A percentile compares a stretch with the other conserved stretches of the same genome.
These are phyloP conservation scores for Pachycephus smyrnensis DNA, from an alignment of 2,888 invertebrate species.

Conservation along the genomic window DNA sequence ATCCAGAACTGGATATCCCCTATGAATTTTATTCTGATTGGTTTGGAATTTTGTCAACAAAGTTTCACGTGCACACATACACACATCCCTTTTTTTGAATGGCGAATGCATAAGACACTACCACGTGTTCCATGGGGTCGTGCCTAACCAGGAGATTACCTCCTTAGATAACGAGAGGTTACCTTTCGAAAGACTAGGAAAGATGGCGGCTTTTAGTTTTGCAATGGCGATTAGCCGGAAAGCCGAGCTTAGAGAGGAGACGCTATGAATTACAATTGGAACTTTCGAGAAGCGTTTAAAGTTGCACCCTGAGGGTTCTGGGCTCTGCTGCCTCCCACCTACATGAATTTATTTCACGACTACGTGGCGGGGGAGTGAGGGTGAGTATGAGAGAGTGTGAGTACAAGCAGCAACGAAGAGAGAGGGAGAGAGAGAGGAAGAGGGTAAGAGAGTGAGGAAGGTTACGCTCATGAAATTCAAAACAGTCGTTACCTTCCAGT, in stretches of 20 bases:
- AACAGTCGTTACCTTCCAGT: constrained; percentile 57
- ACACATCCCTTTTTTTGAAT: not conserved
- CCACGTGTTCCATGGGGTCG: not conserved
- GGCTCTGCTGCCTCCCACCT: no score
- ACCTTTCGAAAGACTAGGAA: not conserved
- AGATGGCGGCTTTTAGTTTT: not conserved
- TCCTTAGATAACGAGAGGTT: not conserved
- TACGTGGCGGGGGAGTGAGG: not conserved
- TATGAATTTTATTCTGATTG: no score
- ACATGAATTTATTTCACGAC: not conserved
- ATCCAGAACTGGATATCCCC: no score
- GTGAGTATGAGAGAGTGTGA: no score
- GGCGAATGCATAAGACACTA: not conserved
- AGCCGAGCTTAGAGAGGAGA: not conserved
- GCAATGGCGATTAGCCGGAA: not conserved
- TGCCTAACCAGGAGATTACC: not conserved
- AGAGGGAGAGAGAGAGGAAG: not conserved
- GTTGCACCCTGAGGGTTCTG: not conserved
- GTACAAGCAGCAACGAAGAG: not conserved
- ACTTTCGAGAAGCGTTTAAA: not conserved
- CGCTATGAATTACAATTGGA: not conserved
- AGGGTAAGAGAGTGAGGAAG: not conserved
- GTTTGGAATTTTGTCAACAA: no score
- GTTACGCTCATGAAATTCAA: constrained; percentile 62
- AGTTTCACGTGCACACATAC: no score